Evolutionary conservation across 2,888 invertebrate genomes (phyloP).

Genomic region (Gasteruption jaculator): DNA sequence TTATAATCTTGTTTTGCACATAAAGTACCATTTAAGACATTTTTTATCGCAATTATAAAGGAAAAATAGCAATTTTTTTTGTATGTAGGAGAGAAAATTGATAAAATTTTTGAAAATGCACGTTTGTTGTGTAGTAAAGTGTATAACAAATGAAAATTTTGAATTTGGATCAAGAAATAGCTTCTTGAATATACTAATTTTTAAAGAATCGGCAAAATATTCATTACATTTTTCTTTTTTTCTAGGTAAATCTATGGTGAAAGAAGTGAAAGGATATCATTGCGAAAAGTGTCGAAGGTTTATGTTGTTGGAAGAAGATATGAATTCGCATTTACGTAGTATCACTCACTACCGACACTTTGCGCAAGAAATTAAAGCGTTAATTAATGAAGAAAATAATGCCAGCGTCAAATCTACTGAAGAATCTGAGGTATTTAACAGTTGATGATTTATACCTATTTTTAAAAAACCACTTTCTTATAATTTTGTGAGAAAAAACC

Average conservation of each 20-base stretch:
- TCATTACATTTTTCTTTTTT: neutral
- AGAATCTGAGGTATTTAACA: constrained; percentile 36
- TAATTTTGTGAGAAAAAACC: too few relatives aligned
- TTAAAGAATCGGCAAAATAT: neutral
- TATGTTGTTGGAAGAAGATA: constrained; percentile 44
- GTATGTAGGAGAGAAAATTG: too few relatives aligned
- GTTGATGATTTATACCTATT: neutral
- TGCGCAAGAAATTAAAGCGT: constrained; percentile 41
- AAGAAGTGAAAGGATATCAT: constrained; percentile 43
- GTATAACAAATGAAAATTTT: too few relatives aligned
- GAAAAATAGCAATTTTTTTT: too few relatives aligned
- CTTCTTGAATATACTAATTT: too few relatives aligned
- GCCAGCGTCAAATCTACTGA: constrained; percentile 26
- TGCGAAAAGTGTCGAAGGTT: constrained; percentile 49
- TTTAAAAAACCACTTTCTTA: too few relatives aligned
- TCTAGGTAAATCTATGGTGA: constrained; percentile 45
- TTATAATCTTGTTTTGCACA: too few relatives aligned
- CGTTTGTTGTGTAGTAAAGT: too few relatives aligned
- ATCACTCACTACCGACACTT: constrained; percentile 46
- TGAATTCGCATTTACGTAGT: constrained; percentile 45
- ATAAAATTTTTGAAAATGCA: too few relatives aligned
- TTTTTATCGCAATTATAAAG: too few relatives aligned
- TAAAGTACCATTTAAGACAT: too few relatives aligned
- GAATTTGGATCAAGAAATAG: too few relatives aligned
- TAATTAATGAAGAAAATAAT: constrained; percentile 31